A percentile compares a stretch with the other conserved stretches of the same genome.
phyloP scores from a whole-genome alignment of 2,888 invertebrate genomes.

The Piscicola geometra region DNA sequence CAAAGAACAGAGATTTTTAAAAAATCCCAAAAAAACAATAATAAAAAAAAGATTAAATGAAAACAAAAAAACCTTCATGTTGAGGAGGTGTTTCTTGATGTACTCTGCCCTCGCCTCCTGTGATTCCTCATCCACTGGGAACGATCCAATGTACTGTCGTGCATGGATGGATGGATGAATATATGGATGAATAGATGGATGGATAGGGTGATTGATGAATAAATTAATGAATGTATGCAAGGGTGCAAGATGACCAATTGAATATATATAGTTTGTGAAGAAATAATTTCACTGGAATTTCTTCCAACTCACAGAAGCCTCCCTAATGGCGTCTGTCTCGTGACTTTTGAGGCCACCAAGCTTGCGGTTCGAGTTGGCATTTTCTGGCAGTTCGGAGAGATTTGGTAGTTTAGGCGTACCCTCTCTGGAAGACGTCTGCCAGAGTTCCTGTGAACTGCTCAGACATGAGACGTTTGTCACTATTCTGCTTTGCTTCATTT shows the following conservation, averaged over 20 bases:
- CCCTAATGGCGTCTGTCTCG: background rate
- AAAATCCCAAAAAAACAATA: too few species aligned
- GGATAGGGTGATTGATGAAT: too few species aligned
- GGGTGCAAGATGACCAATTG: too few species aligned
- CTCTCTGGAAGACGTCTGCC: constrained; percentile 17
- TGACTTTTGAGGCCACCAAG: background rate
- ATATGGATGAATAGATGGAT: too few species aligned
- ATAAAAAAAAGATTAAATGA: too few species aligned
- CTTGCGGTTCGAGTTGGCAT: background rate
- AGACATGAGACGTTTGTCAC: constrained; percentile 2
- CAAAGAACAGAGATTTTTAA: too few species aligned
- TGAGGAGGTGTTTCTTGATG: constrained; percentile 32
- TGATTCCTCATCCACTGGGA: constrained; percentile 28
- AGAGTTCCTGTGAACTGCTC: background rate
- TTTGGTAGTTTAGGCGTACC: constrained; percentile 8
- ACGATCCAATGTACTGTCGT: constrained; percentile 30
- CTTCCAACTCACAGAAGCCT: background rate
- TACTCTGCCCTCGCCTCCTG: constrained; percentile 33
- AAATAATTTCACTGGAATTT: too few species aligned
- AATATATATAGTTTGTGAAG: too few species aligned
- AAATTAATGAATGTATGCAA: too few species aligned
- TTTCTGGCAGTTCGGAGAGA: background rate
- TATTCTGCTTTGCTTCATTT: constrained; percentile 6
- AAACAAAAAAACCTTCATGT: constrained; percentile 5
- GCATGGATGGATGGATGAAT: background rate